Conservation (phyloP, 2,113 vertebrate genomes). For the Sebastes schlegelii region DNA sequence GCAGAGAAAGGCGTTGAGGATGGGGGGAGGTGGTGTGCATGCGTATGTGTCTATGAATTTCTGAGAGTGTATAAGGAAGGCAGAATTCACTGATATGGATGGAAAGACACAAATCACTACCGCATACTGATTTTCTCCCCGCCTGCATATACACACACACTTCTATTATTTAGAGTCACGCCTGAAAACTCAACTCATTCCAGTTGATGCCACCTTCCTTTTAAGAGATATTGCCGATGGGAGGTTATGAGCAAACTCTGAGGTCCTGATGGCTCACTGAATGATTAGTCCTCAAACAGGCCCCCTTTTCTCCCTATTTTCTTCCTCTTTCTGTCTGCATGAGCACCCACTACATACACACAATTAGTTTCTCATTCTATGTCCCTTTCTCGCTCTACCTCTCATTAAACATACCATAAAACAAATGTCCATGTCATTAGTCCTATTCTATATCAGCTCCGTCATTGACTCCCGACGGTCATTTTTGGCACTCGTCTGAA, state of each 20-base stretch:
- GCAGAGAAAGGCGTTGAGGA: constrained; percentile 35
- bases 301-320: constrained; percentile 19
- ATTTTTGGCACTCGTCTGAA: constrained; percentile 60
- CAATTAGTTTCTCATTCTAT: constrained; percentile 53
- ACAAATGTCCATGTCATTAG: constrained; percentile 68
- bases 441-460: constrained; percentile 40
- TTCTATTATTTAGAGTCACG: constrained; percentile 72
- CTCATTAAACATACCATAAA: constrained; percentile 71
- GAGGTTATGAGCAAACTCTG: constrained; percentile 52
- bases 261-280: constrained; percentile 59
- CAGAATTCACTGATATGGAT: constrained; percentile 74
- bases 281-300: constrained; percentile 61
- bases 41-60: constrained; percentile 70
- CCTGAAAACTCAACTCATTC: constrained; percentile 69
- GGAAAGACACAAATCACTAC: constrained; percentile 75
- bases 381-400: constrained; percentile 43
- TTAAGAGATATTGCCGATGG: constrained; percentile 52
- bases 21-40: constrained; percentile 42
- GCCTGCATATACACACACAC: constrained; percentile 37
- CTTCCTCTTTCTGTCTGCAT: constrained; percentile 50
- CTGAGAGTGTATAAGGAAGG: constrained; percentile 72
- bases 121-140: constrained; percentile 69
- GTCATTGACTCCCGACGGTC: constrained; percentile 50
- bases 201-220: constrained; percentile 50
- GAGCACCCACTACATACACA: constrained; percentile 48